phyloP scores from a whole-genome alignment of 2,888 invertebrate species.

The Morinoia aosen region DNA sequence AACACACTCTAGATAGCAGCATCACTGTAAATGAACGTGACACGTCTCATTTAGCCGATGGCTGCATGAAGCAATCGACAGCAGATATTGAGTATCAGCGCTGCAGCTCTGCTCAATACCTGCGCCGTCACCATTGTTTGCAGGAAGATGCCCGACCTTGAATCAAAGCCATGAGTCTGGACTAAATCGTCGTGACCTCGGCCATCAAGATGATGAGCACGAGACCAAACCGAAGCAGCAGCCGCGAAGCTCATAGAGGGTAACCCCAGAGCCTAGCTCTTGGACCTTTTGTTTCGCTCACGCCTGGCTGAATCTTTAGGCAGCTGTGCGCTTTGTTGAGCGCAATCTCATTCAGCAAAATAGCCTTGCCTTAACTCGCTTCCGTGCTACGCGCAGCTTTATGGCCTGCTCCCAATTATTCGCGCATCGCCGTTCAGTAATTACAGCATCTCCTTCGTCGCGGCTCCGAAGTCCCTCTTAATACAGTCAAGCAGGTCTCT shows the following conservation, averaged over 20 bases:
- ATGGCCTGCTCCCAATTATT: constrained; percentile 43
- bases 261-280: background rate
- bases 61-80: background rate
- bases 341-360: constrained; percentile 48
- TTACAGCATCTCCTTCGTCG: background rate
- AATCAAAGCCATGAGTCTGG: background rate
- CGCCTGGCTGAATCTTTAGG: constrained; percentile 52
- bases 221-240: background rate
- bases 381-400: constrained; percentile 34
- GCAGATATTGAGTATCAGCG: no score
- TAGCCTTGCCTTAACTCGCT: constrained; percentile 42
- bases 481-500: constrained; percentile 10
- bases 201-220: background rate
- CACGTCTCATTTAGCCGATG: background rate
- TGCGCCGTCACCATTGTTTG: background rate
- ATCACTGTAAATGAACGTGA: background rate
- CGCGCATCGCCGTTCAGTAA: constrained; percentile 24
- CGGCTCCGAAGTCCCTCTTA: background rate
- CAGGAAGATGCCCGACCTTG: background rate
- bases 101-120: background rate
- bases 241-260: constrained; percentile 7
- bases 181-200: background rate
- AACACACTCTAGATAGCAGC: no score
- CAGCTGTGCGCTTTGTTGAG: constrained; percentile 32
- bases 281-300: constrained; percentile 46